phyloP scores from a whole-genome alignment of 2,113 vertebrate species.

The Martes martes region DNA sequence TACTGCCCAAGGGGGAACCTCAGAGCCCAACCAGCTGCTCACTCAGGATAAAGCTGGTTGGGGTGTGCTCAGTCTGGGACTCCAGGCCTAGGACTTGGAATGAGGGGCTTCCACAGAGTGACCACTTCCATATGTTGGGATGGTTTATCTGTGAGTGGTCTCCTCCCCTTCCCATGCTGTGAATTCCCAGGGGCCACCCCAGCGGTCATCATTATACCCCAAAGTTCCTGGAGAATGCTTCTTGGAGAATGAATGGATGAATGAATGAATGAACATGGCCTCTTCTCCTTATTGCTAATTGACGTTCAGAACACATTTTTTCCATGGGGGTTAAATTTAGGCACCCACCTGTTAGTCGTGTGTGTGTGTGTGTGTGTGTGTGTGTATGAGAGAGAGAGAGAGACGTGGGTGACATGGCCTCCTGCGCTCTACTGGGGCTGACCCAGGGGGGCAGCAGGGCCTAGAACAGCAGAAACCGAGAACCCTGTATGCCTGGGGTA shows the following conservation, averaged over 20 bases:
- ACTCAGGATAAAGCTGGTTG: background rate
- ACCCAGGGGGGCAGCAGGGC: background rate
- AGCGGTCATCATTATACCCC: rapidly evolving
- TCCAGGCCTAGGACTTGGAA: background rate
- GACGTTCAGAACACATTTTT: background rate
- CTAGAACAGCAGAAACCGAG: background rate
- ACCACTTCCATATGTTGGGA: rapidly evolving
- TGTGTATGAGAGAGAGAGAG: no score
- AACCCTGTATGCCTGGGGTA: no score
- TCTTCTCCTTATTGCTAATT: no score
- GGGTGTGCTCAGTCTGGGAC: background rate
- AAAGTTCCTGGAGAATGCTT: background rate
- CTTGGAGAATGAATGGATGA: background rate
- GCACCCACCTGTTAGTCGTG: background rate
- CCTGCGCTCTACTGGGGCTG: background rate
- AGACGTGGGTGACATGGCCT: rapidly evolving
- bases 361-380: no score
- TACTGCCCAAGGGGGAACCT: background rate
- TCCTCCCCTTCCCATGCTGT: background rate
- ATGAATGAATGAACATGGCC: no score
- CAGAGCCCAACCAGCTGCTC: background rate
- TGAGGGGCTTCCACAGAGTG: background rate
- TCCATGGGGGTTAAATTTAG: background rate
- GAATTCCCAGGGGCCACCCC: background rate
- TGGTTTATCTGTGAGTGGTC: background rate